Conservation (phyloP, 2,113 vertebrate genomes). For the Etheostoma cragini region DNA sequence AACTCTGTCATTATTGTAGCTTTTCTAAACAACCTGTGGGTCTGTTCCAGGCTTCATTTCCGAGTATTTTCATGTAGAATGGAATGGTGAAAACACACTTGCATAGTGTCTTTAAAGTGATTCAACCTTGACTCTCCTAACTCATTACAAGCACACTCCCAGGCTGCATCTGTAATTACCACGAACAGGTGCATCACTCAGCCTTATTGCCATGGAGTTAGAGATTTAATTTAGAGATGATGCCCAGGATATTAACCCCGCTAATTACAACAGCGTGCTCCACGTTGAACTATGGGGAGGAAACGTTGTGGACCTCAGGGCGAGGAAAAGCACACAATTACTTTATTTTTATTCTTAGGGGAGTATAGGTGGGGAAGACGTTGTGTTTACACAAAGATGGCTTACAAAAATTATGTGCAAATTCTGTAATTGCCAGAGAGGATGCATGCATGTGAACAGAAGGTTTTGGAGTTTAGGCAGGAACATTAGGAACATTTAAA, state of each 20-base stretch:
- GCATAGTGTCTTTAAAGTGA: constrained; percentile 67
- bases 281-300: constrained; percentile 53
- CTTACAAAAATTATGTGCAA: constrained; percentile 4
- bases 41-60: constrained; percentile 16
- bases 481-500: too few relatives aligned
- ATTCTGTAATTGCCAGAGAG: constrained; percentile 7
- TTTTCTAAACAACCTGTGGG: not conserved
- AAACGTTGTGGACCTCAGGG: constrained; percentile 62
- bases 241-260: constrained; percentile 82
- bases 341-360: constrained; percentile 59
- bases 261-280: constrained; percentile 77
- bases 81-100: constrained; percentile 44
- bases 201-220: constrained; percentile 68
- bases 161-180: constrained; percentile 76
- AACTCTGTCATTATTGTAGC: not conserved
- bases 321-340: constrained; percentile 65
- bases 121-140: constrained; percentile 78
- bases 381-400: constrained; percentile 42
- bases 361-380: constrained; percentile 38
- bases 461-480: not conserved
- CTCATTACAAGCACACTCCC: constrained; percentile 71
- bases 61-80: constrained; percentile 23
- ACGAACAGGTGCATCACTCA: constrained; percentile 83
- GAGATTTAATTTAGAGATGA: constrained; percentile 84
- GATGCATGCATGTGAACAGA: not conserved